A percentile compares a stretch with the other conserved stretches of the same genome.
phyloP scores from a whole-genome alignment of 2,888 invertebrate species.

The Drosophila paracracens region DNA sequence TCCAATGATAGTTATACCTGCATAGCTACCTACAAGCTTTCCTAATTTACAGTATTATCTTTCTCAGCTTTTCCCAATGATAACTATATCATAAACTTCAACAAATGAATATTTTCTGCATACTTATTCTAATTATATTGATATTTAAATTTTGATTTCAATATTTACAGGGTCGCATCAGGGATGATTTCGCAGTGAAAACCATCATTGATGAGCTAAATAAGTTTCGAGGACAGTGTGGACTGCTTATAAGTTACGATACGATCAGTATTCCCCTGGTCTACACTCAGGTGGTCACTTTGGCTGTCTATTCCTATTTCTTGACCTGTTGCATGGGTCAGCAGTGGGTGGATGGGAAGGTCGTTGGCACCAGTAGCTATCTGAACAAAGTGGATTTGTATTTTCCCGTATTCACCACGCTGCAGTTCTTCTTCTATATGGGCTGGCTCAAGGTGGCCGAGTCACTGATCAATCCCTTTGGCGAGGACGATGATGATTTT shows the following conservation, averaged over 20 bases:
- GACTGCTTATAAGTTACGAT: constrained; percentile 91
- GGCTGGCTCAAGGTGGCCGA: constrained; percentile 97
- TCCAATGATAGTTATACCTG: neutral
- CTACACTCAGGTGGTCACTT: constrained; percentile 95
- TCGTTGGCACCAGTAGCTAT: constrained; percentile 84
- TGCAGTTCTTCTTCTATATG: constrained; percentile 95
- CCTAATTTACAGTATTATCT: neutral
- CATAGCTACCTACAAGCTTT: neutral
- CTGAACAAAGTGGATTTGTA: constrained; percentile 91
- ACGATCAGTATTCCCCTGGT: constrained; percentile 92
- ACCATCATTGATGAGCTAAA: constrained; percentile 95
- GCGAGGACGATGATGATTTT: constrained; percentile 96
- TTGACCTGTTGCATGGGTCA: constrained; percentile 94
- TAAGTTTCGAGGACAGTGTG: constrained; percentile 92
- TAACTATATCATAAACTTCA: neutral
- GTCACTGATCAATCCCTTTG: constrained; percentile 95
- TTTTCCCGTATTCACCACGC: constrained; percentile 94
- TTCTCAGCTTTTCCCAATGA: neutral
- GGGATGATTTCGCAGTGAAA: constrained; percentile 96
- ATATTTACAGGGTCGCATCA: constrained; percentile 89
- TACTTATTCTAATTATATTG: neutral
- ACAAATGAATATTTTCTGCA: neutral
- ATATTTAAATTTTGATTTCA: neutral
- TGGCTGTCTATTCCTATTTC: constrained; percentile 95
- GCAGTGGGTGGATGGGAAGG: constrained; percentile 91